Evolutionary conservation across 2,113 vertebrate species (phyloP).

Genomic region (Jacana jacana): DNA sequence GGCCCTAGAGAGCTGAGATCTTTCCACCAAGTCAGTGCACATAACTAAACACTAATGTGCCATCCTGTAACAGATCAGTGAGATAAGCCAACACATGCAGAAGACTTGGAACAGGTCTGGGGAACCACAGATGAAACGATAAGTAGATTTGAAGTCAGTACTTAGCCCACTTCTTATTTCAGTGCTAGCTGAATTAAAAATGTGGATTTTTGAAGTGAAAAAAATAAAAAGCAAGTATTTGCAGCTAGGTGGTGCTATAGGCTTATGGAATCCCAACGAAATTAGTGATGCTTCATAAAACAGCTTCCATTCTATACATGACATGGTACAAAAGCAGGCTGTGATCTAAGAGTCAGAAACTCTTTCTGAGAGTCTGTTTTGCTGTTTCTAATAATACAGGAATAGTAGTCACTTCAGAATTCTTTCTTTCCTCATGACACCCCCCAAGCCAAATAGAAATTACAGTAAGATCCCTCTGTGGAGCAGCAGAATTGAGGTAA

Average conservation of each 20-base stretch:
- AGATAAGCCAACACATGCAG: not conserved
- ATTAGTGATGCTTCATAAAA: not conserved
- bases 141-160: not conserved
- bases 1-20: not conserved
- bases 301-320: not conserved
- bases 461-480: not conserved
- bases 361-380: not conserved
- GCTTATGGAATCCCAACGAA: not conserved
- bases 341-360: not conserved
- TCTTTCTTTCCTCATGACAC: not conserved
- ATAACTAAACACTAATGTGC: not conserved
- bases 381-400: not conserved
- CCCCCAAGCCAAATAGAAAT: not conserved
- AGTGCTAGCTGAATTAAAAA: not conserved
- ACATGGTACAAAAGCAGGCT: not conserved
- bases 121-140: not conserved
- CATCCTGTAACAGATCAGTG: not conserved
- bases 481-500: not conserved
- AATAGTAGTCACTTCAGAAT: not conserved
- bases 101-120: not conserved
- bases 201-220: not conserved
- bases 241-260: conserved; percentile 66
- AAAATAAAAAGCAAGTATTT: not conserved
- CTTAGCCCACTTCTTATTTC: not conserved
- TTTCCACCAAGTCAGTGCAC: not conserved